Base-by-base conservation (phyloP, 1,140 invertebrate genomes). In the Drosophila nigromelanica region DNA sequence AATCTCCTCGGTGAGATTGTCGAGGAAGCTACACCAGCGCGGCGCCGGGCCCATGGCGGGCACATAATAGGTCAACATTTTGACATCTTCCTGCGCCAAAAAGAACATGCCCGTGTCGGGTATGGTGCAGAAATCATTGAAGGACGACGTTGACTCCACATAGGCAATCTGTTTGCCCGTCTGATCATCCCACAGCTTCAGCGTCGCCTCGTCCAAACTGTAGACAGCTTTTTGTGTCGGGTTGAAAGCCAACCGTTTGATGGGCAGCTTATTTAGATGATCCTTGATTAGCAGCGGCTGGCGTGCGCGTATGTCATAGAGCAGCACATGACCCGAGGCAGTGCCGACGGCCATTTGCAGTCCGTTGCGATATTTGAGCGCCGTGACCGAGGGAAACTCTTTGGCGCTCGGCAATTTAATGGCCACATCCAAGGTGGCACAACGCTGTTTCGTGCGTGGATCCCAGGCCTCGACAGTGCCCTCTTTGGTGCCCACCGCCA, bases 401-500 rank as follows among this genome's bases (percentile, higher is more conserved):
- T 91, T 92, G 12, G 78, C 60, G n/a, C 81, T 82, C 0, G 81
- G 86, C 55, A 92, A 59, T 50, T 95, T 95, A 43, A 98, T 93
- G 10, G 96, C 98, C 92, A 96, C 98, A 92, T 99, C 98, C 5
- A 99, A 92, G 33, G 94, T 94, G 30, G 95, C 96, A 73, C 96
- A 96, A 91, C 95, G 94, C 24, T 93, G 94, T 77, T 95, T 95
- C 3, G 93, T 93, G 64, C 98, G 93, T 37, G 98, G 97, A 93
- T 99, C 99, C 98, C 98, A 99, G 2, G 98, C 98, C 93, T 99
- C 98, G 4, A 99, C 94, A 89, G 95, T 95, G 0, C 98, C 98
- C 92, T 98, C 96, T 78, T 95, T 95, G n/a, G 97, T 98, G 6
- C 98, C 99, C 85, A 96, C 95, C 4, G 96, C 91, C 40, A 99